Evolutionary conservation across 2,888 invertebrate species (phyloP), one percentile per base, ranked within the genome.

Genomic region (Aethes cnicana): DNA sequence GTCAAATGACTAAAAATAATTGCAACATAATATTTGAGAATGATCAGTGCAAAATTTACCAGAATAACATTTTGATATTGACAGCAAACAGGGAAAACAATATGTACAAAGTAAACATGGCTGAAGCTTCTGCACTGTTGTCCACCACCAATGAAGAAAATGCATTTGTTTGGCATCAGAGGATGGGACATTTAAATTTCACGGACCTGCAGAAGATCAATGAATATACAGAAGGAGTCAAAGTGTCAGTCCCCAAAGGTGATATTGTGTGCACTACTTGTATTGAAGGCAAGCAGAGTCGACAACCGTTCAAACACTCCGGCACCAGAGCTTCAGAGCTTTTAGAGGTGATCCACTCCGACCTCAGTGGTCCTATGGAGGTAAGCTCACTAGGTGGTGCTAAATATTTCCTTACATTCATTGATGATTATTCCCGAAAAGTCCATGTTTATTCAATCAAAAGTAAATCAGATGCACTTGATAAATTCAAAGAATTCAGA

Each of bases 1-100:
- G 55, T 32, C 37, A 36, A 0, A 41, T 55, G 14, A 44, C 25
- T 3, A 35, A 53, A 12, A 56, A 32, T 53, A 53, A 48, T 8
- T 39, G 48, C 35, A 11, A 48, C 11, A 21, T 54, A 11, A 14
- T 20, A 12, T 54, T 54, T 26, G 28, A 16, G 4, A 26, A 44
- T 0, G 6, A 33, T 5, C 16, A 44, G 3, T 54, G 54, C 41
- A 25, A 37, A 3, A 32, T 43, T 2, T 25, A 16, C 6, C 8
- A 39, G 1, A n/a, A 16, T 16, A 16, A 16, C 4, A 25, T 9
- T 6, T 1, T 16, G 17, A 9, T 21, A 7, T 11, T 17, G n/a
- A 17, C 16, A 4, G 25, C 25, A 4, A 9, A 5, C 1, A 25
- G 20, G 9, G 1, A 37, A 4, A 23, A 43, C 7, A 39, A 53